These are phyloP conservation scores for Homarus americanus DNA, from an alignment of 1,140 invertebrate species.

Conservation along the genomic window DNA sequence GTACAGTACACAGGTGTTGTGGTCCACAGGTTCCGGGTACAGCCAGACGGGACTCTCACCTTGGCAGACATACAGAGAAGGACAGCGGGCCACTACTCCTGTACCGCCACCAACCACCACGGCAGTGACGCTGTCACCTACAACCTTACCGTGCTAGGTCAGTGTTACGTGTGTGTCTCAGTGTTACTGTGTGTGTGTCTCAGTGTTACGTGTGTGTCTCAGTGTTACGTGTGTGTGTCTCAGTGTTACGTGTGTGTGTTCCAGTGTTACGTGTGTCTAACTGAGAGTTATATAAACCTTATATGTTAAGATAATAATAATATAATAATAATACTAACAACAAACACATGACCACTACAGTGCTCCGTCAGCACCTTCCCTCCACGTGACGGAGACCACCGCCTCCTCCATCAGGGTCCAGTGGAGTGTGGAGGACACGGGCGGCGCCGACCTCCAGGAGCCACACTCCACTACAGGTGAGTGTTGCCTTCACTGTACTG, in stretches of 20 bases:
- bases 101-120: constrained; percentile 95
- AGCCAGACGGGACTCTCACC: constrained; percentile 81
- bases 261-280: too few species aligned
- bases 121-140: constrained; percentile 95
- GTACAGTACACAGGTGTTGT: neutral
- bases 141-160: constrained; percentile 90
- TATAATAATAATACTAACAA: too few species aligned
- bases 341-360: constrained; percentile 33
- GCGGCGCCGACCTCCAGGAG: constrained; percentile 76
- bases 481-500: constrained; percentile 65
- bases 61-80: constrained; percentile 91
- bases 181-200: too few species aligned
- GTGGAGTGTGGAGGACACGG: constrained; percentile 74
- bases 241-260: too few species aligned
- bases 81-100: constrained; percentile 90
- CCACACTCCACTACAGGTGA: constrained; percentile 78
- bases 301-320: too few species aligned
- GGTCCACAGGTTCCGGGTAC: constrained; percentile 54
- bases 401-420: constrained; percentile 72
- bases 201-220: too few species aligned
- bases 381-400: constrained; percentile 71
- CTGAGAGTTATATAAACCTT: too few species aligned
- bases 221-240: too few species aligned
- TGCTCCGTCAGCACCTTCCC: constrained; percentile 72
- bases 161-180: constrained; percentile 65